Percentiles rank a stretch among this genome's conserved stretches.
These are phyloP conservation scores for Eleutherodactylus coqui DNA, from an alignment of 2,797 vertebrate species.

Conservation along the genomic window DNA sequence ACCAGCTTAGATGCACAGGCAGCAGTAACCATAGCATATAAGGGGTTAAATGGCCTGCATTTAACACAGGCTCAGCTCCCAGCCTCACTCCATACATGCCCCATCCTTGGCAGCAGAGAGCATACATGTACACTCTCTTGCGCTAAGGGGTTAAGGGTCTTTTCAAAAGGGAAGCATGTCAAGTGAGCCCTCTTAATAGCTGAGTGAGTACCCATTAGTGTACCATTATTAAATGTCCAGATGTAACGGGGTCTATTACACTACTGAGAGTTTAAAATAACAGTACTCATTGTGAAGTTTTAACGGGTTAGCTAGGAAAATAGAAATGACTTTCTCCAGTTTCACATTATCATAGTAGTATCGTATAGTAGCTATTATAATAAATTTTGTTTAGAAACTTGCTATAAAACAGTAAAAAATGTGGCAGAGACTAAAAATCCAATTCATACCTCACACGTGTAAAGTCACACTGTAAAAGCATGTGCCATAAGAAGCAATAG, in stretches of 20 bases:
- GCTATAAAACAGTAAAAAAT: slow-evolving; percentile 2
- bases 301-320: background rate
- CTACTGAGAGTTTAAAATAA: background rate
- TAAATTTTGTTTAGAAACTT: background rate
- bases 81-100: too few relatives aligned
- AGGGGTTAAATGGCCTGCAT: too few relatives aligned
- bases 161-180: background rate
- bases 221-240: background rate
- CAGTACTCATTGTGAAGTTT: background rate
- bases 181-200: background rate
- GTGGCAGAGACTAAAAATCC: background rate
- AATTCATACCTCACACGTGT: background rate
- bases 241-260: background rate
- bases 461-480: slow-evolving; percentile 10
- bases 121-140: too few relatives aligned
- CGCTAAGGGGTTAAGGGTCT: background rate
- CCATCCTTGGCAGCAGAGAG: too few relatives aligned
- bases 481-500: background rate
- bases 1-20: too few relatives aligned
- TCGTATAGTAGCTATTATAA: background rate
- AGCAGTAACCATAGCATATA: too few relatives aligned
- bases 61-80: too few relatives aligned
- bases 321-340: background rate
- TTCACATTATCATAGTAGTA: background rate
- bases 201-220: background rate